phyloP scores from a whole-genome alignment of 1,140 invertebrate species.

The Drosophila triauraria region DNA sequence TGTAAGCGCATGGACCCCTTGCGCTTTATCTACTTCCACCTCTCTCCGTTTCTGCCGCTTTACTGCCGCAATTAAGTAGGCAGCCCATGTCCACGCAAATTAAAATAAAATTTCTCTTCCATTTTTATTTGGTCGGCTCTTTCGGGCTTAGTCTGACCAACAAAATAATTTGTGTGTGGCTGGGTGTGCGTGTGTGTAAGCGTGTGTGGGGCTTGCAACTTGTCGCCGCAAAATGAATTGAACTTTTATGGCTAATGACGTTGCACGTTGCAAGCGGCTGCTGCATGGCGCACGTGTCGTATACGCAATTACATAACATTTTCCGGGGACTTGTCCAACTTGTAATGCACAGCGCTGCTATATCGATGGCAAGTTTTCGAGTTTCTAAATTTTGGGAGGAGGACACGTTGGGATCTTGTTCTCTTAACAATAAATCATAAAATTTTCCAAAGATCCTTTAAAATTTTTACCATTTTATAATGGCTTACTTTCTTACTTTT shows the following conservation, averaged over 20 bases:
- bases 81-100: slow-evolving; percentile 71
- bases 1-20: slow-evolving; percentile 2
- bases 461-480: neutral
- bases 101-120: slow-evolving; percentile 71
- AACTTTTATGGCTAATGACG: slow-evolving; percentile 66
- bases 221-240: slow-evolving; percentile 69
- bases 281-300: slow-evolving; percentile 60
- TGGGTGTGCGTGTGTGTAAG: neutral
- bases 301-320: slow-evolving; percentile 70
- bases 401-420: neutral
- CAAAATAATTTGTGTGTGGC: slow-evolving; percentile 62
- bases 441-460: too few species aligned
- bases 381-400: slow-evolving; percentile 4
- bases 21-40: neutral
- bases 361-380: slow-evolving; percentile 4
- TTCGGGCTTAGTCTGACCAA: slow-evolving; percentile 38
- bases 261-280: slow-evolving; percentile 46
- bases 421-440: neutral
- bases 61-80: slow-evolving; percentile 73
- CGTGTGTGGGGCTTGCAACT: slow-evolving; percentile 37
- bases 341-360: slow-evolving; percentile 27
- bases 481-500: too few species aligned
- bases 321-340: slow-evolving; percentile 36
- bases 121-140: slow-evolving; percentile 45
- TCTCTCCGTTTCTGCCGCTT: slow-evolving; percentile 4